Percentiles rank a stretch among this genome's conserved stretches.
Conservation (phyloP, 2,797 vertebrate genomes). For the Aquila chrysaetos region DNA sequence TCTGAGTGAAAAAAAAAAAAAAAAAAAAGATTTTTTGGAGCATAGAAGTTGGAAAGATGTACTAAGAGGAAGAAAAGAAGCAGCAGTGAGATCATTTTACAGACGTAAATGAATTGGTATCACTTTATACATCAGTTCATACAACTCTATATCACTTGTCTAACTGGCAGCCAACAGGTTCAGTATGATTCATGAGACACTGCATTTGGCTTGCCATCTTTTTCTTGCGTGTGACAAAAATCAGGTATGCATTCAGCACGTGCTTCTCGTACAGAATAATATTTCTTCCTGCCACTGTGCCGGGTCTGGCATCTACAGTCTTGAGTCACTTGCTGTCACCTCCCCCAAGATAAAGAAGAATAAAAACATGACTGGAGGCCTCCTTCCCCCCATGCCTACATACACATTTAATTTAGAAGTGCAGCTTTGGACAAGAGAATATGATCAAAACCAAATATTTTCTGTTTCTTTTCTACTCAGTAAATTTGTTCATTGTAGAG, state of each 20-base stretch:
- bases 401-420: background rate
- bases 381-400: background rate
- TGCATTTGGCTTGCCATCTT: background rate
- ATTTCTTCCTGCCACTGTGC: background rate
- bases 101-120: background rate
- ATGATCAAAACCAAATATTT: background rate
- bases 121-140: background rate
- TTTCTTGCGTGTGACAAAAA: background rate
- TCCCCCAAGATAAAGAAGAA: background rate
- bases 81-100: background rate
- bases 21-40: background rate
- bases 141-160: background rate
- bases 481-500: background rate
- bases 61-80: background rate
- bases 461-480: background rate
- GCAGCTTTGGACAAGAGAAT: background rate
- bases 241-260: background rate
- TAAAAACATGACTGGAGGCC: background rate
- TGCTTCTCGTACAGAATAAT: background rate
- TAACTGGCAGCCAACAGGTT: background rate
- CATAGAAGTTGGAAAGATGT: background rate
- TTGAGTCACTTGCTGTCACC: background rate
- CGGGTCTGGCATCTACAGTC: background rate
- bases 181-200: background rate
- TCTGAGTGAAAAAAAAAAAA: background rate